These are phyloP conservation scores for Ahaetulla prasina DNA, from an alignment of 2,113 vertebrate genomes.

Conservation along the genomic window DNA sequence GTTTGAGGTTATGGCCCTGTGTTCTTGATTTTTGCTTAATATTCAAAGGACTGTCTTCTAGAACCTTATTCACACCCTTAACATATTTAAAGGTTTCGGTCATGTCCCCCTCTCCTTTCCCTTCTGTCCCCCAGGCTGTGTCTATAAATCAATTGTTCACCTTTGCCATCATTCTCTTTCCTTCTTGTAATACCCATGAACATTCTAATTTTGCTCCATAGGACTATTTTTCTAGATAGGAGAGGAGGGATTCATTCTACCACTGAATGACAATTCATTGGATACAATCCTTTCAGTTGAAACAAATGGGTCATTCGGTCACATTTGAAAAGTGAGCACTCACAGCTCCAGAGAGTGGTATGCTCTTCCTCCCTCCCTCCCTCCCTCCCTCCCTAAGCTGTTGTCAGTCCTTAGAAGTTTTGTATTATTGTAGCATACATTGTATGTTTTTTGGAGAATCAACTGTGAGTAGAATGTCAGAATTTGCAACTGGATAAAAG, in stretches of 20 bases:
- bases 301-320: background rate
- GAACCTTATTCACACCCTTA: background rate
- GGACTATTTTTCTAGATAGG: background rate
- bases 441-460: background rate
- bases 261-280: background rate
- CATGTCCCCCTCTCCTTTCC: background rate
- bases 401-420: background rate
- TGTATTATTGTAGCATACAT: background rate
- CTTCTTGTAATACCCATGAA: background rate
- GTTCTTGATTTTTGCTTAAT: background rate
- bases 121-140: background rate
- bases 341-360: background rate
- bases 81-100: background rate
- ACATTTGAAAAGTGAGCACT: background rate
- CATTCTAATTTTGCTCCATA: background rate
- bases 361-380: rapidly evolving
- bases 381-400: background rate
- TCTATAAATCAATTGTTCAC: background rate
- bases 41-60: background rate
- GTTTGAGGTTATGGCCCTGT: background rate
- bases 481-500: rapidly evolving
- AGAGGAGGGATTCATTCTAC: background rate
- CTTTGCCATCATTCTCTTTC: background rate
- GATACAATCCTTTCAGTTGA: background rate
- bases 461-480: background rate